Evolutionary conservation across 2,888 invertebrate genomes (phyloP), one percentile per base, ranked within the genome.

Genomic region (Megalurothrips usitatus): DNA sequence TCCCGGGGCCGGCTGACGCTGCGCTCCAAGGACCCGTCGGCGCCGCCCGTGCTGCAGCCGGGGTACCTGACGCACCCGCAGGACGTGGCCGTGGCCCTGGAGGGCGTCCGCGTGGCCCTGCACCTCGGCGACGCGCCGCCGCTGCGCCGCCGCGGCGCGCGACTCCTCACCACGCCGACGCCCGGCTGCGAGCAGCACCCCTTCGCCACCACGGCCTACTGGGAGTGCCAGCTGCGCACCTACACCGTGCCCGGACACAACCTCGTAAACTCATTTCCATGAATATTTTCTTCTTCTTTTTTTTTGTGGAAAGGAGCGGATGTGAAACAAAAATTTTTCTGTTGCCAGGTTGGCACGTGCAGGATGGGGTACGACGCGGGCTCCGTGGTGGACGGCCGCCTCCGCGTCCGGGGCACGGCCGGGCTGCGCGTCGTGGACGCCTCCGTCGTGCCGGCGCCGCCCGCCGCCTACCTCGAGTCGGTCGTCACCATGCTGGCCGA

Each of bases 101-200:
- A 58, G 58, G 58, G 58, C 58, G 58, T 58, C 19, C 17, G 17
- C 58, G 58, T 58, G 58, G 58, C 58, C 6, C 58, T 58, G 58
- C 58, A 58, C 58, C 58, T 58, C 58, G 58, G 17, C 58, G 58
- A 17, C 58, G 19, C 19, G 14, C 58, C 58, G 58, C 17, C 58
- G 58, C 58, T 58, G 58, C 58, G 58, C 14, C 58, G 58, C 14
- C 14, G 14, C 28, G 91, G 91, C 0, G 87, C 91, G 0, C 86
- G 86, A 79, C 83, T 92, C 26, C 89, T 90, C 85, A 88, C 88
- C 68, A 88, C 88, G 0, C 87, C 88, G 48, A 88, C 90, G 58
- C 88, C 90, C 11, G 90, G 89, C 11, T 93, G 93, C 85, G 87
- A 58, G 58, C 14, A 58, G 58, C 58, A 58, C 58, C 19, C 58